A percentile compares a stretch with the other conserved stretches of the same genome.
phyloP scores from a whole-genome alignment of 2,888 invertebrate genomes.

The Drosophila peninsularis region DNA sequence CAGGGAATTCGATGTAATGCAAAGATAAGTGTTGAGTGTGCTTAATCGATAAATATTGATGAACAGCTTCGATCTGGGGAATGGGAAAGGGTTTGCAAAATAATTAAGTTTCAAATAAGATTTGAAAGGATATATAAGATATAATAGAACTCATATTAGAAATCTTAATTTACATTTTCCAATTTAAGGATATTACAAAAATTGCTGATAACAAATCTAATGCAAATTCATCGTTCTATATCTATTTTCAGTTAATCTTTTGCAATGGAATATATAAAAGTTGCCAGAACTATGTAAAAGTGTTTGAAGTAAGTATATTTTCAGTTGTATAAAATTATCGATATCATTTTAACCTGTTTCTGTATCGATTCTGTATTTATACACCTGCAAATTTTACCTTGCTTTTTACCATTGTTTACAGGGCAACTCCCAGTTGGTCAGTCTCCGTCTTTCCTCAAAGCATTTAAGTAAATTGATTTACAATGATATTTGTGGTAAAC shows the following conservation, averaged over 20 bases:
- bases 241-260: neutral
- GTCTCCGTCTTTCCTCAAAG: slow-evolving; percentile 7
- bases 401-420: no score
- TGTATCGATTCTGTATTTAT: no score
- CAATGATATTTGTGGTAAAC: slow-evolving; percentile 52
- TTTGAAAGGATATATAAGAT: no score
- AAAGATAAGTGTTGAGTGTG: neutral
- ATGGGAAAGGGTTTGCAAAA: no score
- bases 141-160: no score
- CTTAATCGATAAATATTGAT: neutral
- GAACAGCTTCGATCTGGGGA: neutral
- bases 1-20: neutral
- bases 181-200: neutral
- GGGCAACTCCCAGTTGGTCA: neutral
- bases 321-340: no score
- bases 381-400: no score
- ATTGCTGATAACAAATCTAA: neutral
- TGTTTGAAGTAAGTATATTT: no score
- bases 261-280: neutral
- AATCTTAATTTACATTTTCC: neutral
- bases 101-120: no score
- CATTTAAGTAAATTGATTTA: slow-evolving; percentile 66
- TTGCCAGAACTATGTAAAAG: no score
- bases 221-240: neutral
- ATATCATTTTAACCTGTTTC: no score